A percentile compares a stretch with the other conserved stretches of the same genome.
Conservation (phyloP, 1,140 invertebrate genomes). For the Lepidurus packardi region DNA sequence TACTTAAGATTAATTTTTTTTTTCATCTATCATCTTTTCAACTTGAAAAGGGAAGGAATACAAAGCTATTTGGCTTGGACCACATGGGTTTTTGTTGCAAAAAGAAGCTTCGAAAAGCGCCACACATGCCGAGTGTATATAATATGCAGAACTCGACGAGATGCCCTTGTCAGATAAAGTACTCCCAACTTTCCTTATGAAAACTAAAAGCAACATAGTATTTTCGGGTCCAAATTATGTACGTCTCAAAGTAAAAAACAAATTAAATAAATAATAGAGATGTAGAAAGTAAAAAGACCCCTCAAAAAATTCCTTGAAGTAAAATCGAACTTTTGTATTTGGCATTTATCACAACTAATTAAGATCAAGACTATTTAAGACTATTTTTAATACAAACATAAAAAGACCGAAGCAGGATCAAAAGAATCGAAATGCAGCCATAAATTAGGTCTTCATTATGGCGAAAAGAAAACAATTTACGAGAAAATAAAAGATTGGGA, state of each 20-base stretch:
- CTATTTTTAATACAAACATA: too few species aligned
- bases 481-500: too few species aligned
- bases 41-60: background rate
- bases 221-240: background rate
- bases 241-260: background rate
- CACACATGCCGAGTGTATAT: background rate
- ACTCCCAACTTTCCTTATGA: background rate
- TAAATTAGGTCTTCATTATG: too few species aligned
- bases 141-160: background rate
- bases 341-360: too few species aligned
- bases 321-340: too few species aligned
- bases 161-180: conserved; percentile 15
- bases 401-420: too few species aligned
- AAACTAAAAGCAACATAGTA: background rate
- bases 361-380: too few species aligned
- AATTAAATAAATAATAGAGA: too few species aligned
- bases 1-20: background rate
- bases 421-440: too few species aligned
- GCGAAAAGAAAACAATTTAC: too few species aligned
- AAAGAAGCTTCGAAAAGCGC: background rate
- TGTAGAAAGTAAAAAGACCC: too few species aligned
- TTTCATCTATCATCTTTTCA: background rate
- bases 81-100: background rate
- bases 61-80: background rate
- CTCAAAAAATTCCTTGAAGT: too few species aligned